Evolutionary conservation across 2,113 vertebrate species (phyloP).

Genomic region (Hiodon alosoides): DNA sequence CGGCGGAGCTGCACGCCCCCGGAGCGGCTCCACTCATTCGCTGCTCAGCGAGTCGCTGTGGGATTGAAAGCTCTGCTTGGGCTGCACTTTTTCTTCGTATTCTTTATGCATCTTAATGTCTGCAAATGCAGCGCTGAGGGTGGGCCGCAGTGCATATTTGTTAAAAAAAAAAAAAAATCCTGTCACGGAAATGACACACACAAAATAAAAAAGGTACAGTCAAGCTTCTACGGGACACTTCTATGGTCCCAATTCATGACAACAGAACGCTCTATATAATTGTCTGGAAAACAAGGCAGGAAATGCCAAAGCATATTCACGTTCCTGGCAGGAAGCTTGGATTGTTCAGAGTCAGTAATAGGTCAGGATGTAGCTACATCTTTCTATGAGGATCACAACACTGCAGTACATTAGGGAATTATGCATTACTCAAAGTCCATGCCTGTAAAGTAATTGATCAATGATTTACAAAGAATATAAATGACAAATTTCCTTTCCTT

Average conservation of each 20-base stretch:
- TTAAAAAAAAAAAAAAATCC: not conserved
- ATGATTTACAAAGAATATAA: not conserved
- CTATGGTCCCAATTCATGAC: not conserved
- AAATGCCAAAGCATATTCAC: not conserved
- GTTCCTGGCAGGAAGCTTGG: not conserved
- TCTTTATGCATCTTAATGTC: constrained; percentile 11
- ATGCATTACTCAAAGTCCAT: not conserved
- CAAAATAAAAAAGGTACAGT: not conserved
- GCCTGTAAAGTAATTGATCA: not conserved
- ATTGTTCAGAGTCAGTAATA: not conserved
- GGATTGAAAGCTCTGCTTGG: constrained; percentile 6
- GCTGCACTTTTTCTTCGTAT: not conserved
- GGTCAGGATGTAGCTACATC: too few species aligned
- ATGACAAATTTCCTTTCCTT: not conserved
- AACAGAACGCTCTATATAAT: not conserved
- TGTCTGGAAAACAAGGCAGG: not conserved
- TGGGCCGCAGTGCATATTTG: not conserved
- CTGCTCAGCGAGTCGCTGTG: not conserved
- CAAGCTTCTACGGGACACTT: not conserved
- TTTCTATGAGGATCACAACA: too few species aligned
- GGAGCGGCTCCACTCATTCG: constrained; percentile 49
- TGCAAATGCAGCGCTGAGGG: not conserved
- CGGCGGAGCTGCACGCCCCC: constrained; percentile 50
- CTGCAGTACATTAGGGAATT: not conserved
- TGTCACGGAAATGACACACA: constrained; percentile 12